phyloP scores from a whole-genome alignment of 2,113 vertebrate genomes.

The Micromys minutus region DNA sequence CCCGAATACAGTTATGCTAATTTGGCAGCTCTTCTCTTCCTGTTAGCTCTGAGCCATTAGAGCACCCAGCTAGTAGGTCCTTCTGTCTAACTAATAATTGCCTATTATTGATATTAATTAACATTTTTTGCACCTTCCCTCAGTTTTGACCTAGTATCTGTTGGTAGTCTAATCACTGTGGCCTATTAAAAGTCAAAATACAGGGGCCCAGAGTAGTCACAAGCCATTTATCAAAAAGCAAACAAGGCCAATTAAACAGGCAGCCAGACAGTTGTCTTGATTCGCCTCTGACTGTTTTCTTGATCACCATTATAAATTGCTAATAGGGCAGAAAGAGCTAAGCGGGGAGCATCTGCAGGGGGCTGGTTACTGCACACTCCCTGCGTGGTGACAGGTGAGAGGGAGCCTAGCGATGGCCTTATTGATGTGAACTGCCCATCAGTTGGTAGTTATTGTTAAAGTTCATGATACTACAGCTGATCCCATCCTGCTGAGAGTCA shows the following conservation, averaged over 20 bases:
- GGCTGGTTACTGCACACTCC: constrained; percentile 93
- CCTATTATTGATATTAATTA: constrained; percentile 99
- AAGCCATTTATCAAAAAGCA: constrained; percentile 99
- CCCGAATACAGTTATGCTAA: constrained; percentile 98
- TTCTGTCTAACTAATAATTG: constrained; percentile 99
- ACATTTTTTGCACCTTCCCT: constrained; percentile 98
- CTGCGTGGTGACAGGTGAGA: constrained; percentile 95
- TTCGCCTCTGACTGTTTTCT: constrained; percentile 98
- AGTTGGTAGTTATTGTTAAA: constrained; percentile 94
- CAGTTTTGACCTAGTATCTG: constrained; percentile 96
- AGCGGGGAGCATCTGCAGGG: constrained; percentile 89
- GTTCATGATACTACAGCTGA: constrained; percentile 91
- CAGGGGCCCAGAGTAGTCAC: constrained; percentile 89
- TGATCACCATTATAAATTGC: constrained; percentile 99
- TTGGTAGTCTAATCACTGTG: constrained; percentile 98
- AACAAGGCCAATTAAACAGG: constrained; percentile 99
- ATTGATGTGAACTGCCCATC: constrained; percentile 94
- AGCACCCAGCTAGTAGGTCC: constrained; percentile 97
- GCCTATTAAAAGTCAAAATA: constrained; percentile 98
- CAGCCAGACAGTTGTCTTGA: constrained; percentile 98
- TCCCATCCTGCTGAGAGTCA: constrained; percentile 92
- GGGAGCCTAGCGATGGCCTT: constrained; percentile 91
- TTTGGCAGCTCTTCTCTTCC: constrained; percentile 95
- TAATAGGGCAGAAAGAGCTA: constrained; percentile 98
- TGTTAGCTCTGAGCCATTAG: constrained; percentile 98